These are phyloP conservation scores for Caenorhabditis tropicalis DNA, from an alignment of 1,140 invertebrate genomes.

Conservation along the genomic window DNA sequence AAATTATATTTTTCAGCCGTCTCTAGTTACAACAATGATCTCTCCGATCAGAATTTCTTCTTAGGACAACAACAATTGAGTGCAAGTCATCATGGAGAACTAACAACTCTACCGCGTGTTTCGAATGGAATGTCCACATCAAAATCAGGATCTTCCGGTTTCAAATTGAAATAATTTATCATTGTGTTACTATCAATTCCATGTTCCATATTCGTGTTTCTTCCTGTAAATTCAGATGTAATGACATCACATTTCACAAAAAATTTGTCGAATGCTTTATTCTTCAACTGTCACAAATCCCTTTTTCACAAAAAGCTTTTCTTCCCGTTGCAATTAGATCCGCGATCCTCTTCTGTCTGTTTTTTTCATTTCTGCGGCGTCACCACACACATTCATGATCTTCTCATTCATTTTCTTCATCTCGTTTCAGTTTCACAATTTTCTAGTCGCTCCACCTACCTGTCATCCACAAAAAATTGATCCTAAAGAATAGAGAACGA, in stretches of 20 bases:
- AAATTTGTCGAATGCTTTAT: conserved; percentile 22
- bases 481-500: too few relatives aligned
- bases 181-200: not conserved
- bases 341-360: not conserved
- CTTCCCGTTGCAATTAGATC: conserved; percentile 6
- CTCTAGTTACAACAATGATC: conserved; percentile 44
- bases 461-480: too few relatives aligned
- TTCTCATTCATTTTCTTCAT: not conserved
- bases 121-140: not conserved
- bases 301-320: not conserved
- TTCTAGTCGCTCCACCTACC: not conserved
- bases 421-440: conserved; percentile 9
- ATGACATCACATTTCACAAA: not conserved
- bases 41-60: conserved; percentile 29
- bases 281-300: not conserved
- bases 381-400: conserved; percentile 3
- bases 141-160: not conserved
- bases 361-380: not conserved
- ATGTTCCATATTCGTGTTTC: conserved; percentile 18
- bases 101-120: not conserved
- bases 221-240: not conserved
- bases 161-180: conserved; percentile 13
- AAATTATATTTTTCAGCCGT: conserved; percentile 41
- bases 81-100: not conserved
- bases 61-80: not conserved